Conservation (phyloP, 1,140 invertebrate species). For the Sycobia sp. region DNA sequence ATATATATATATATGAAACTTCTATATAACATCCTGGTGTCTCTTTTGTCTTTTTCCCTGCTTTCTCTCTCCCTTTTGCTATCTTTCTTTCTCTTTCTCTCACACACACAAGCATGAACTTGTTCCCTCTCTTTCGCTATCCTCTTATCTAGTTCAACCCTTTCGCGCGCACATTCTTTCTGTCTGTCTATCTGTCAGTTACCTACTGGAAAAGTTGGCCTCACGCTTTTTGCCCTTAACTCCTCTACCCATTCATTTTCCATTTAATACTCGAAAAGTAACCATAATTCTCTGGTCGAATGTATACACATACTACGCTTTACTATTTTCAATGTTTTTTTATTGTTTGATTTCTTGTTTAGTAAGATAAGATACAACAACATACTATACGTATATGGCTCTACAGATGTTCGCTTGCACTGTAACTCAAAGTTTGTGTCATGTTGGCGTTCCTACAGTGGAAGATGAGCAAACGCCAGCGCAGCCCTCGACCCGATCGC, state of each 20-base stretch:
- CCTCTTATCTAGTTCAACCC: conserved; percentile 25
- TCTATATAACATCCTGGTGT: not conserved
- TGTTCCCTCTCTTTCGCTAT: conserved; percentile 41
- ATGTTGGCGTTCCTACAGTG: conserved; percentile 42
- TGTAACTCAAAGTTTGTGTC: conserved; percentile 62
- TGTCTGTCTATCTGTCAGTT: conserved; percentile 20
- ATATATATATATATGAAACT: no score
- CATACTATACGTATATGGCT: conserved; percentile 64
- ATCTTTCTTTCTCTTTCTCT: conserved; percentile 26
- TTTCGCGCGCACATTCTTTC: conserved; percentile 38
- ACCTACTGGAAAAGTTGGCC: conserved; percentile 33
- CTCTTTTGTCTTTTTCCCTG: conserved; percentile 36
- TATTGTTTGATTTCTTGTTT: conserved; percentile 20
- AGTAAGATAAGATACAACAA: conserved; percentile 58
- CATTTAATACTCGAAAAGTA: conserved; percentile 37
- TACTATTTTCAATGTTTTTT: conserved; percentile 10
- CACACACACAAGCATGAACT: conserved; percentile 41
- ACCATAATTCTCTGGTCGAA: conserved; percentile 41
- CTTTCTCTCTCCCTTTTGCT: conserved; percentile 41
- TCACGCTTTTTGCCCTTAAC: conserved; percentile 28
- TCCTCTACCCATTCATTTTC: conserved; percentile 6
- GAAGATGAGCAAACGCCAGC: conserved; percentile 30
- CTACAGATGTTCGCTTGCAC: conserved; percentile 64
- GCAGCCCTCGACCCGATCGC: no score
- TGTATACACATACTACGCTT: conserved; percentile 54